Base-by-base conservation (phyloP, 2,888 invertebrate genomes). In the Hymenopus coronatus region DNA sequence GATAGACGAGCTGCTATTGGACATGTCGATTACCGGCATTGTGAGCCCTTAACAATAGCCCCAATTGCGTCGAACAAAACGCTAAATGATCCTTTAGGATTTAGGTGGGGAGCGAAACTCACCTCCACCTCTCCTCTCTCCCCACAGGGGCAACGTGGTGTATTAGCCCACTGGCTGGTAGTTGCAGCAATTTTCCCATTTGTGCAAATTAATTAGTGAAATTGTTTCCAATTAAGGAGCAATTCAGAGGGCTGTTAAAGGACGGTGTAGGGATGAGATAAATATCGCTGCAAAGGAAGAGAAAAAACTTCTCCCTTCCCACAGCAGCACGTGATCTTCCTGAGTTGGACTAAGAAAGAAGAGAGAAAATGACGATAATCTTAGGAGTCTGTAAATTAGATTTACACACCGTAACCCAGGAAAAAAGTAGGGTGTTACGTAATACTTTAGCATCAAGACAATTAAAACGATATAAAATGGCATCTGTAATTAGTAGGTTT, bases 221-320 rank as follows among this genome's bases (percentile, higher is more conserved):
- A 94, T 94, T 94, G 94, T 94, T 93, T 92, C 94, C 94, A 94
- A 94, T 94, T 94, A 94, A 94, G 94, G 93, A 93, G 93, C 93
- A 93, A 94, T 94, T 94, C 94, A 94, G 91, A 82, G 87, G 84
- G 90, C 88, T 89, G 89, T 89, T 88, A 89, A 89, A 83, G 28
- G 87, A 28, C 40, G 20, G 87, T n/a, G 40, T 40, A 40, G 54
- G 54, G 54, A 70, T 70, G 54, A 70, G 54, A 70, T 70, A 70
- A 70, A 15, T 27, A 28, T 28, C 88, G 85, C 46, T 14, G 40
- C 46, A 28, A 85, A 83, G 87, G 87, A 87, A 70, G 87, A 70
- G 87, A 40, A 28, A 28, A 28, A 28, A 15, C 20, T 8, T 70
- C 25, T 70, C 54, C 88, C 82, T 33, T 28, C 83, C 33, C 70